Conservation (phyloP, 2,113 vertebrate genomes). For the Motacilla tschutschensis region DNA sequence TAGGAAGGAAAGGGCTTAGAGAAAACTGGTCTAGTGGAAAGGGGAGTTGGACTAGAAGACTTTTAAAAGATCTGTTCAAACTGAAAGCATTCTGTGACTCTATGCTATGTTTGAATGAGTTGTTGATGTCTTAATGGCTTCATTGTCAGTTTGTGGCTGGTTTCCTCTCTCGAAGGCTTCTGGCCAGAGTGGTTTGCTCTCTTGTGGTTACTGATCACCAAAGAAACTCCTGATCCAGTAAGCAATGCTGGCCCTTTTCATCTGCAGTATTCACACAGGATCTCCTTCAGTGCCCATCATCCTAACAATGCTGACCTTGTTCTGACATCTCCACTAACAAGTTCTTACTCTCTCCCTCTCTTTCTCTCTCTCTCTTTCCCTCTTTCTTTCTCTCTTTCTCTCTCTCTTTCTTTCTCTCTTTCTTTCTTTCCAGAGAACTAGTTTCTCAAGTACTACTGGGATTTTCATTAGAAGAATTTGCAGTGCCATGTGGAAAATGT, state of each 20-base stretch:
- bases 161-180: background rate
- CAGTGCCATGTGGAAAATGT: background rate
- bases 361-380: no score
- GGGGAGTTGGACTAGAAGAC: background rate
- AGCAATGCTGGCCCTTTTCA: background rate
- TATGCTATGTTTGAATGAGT: background rate
- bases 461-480: background rate
- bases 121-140: background rate
- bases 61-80: background rate
- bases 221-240: background rate
- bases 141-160: background rate
- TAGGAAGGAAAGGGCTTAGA: background rate
- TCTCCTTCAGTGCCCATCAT: background rate
- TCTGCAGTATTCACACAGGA: background rate
- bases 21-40: background rate
- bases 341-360: no score
- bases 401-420: no score
- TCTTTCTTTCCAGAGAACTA: background rate
- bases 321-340: background rate
- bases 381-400: no score
- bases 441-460: background rate
- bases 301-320: background rate
- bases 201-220: background rate
- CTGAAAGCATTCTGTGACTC: background rate
- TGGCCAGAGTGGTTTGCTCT: background rate